phyloP scores from a whole-genome alignment of 2,888 invertebrate species.

The Ypsolopha scabrella region DNA sequence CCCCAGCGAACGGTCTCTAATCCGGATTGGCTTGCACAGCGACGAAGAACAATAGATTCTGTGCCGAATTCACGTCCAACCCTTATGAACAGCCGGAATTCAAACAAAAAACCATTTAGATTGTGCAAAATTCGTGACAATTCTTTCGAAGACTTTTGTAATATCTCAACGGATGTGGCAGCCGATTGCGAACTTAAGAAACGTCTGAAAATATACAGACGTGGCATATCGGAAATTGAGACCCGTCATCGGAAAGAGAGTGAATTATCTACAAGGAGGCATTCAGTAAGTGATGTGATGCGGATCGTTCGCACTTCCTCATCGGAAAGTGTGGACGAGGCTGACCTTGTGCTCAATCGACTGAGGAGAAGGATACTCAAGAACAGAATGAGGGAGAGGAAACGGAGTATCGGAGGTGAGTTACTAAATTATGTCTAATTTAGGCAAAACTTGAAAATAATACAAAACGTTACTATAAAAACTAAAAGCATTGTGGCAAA shows the following conservation, averaged over 20 bases:
- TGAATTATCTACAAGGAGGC: conserved; percentile 42
- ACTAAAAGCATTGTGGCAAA: too few species aligned
- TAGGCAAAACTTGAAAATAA: too few species aligned
- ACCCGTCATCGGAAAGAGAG: conserved; percentile 26
- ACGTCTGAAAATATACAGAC: conserved; percentile 61
- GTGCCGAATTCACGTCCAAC: conserved; percentile 25
- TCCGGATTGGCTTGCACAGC: conserved; percentile 53
- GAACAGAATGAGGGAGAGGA: conserved; percentile 60
- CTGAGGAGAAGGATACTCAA: conserved; percentile 62
- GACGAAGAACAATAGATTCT: conserved; percentile 35
- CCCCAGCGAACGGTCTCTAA: conserved; percentile 46
- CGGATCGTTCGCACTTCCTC: conserved; percentile 47
- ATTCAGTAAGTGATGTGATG: conserved; percentile 43
- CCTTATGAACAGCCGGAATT: conserved; percentile 22
- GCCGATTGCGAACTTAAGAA: conserved; percentile 60
- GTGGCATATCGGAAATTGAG: conserved; percentile 58
- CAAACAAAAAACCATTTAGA: conserved; percentile 24
- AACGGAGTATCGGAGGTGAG: conserved; percentile 42
- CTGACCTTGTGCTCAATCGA: conserved; percentile 59
- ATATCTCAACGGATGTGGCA: conserved; percentile 49
- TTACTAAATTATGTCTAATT: conserved; percentile 23
- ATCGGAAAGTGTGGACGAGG: conserved; percentile 65
- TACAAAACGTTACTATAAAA: too few species aligned
- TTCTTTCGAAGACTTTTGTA: conserved; percentile 51
- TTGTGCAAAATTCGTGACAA: conserved; percentile 33